Conservation (phyloP, 2,888 invertebrate genomes). For the Dioctria linearis region DNA sequence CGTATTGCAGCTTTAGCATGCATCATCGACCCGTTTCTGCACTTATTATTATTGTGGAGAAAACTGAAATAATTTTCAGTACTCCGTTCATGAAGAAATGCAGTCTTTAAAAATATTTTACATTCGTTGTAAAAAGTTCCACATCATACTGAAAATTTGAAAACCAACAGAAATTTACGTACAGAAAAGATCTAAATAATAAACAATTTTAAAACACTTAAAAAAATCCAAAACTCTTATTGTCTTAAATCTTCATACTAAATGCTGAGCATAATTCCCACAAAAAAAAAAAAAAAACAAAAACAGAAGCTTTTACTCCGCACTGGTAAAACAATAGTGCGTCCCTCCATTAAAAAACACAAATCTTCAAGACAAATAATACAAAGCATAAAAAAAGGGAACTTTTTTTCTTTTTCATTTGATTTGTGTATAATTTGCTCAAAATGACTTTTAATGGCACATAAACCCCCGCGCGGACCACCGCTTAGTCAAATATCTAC, state of each 20-base stretch:
- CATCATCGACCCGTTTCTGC: no score
- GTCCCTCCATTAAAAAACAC: not conserved
- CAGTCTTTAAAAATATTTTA: no score
- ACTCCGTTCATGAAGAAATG: no score
- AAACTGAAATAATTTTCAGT: no score
- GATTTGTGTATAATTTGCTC: constrained; percentile 5
- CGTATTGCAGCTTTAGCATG: no score
- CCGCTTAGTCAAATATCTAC: no score
- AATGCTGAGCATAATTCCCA: no score
- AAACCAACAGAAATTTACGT: no score
- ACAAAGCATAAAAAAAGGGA: not conserved
- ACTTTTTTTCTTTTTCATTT: not conserved
- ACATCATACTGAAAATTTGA: no score
- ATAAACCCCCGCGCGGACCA: not conserved
- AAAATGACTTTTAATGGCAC: constrained; percentile 18
- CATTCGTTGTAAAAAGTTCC: no score
- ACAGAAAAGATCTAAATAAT: no score
- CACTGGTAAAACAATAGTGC: not conserved
- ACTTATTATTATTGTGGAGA: no score
- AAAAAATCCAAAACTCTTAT: not conserved
- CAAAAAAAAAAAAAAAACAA: not conserved
- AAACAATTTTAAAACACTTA: not conserved
- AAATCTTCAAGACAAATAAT: not conserved
- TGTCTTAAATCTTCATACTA: not conserved
- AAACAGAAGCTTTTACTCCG: not conserved